Evolutionary conservation across 2,888 invertebrate genomes (phyloP).

Genomic region (Octonoba sinensis): DNA sequence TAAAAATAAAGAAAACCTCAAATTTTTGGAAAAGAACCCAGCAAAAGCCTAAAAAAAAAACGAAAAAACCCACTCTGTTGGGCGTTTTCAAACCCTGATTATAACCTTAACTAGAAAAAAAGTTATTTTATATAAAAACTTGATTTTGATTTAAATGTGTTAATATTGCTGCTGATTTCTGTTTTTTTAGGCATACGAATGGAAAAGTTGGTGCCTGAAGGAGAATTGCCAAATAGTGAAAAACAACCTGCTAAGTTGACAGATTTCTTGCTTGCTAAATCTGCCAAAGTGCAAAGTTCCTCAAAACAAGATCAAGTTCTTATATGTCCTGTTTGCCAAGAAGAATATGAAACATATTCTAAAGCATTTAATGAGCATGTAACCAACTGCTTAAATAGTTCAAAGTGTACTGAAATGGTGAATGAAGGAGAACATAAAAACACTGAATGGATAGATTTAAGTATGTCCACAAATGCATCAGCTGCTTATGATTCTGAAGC

Average conservation of each 20-base stretch:
- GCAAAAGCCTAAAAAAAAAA: no score
- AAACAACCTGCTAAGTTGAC: conserved; percentile 38
- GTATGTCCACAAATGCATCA: not conserved
- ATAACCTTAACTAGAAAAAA: no score
- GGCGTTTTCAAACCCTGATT: no score
- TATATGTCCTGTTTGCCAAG: not conserved
- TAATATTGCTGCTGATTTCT: no score
- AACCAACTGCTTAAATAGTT: not conserved
- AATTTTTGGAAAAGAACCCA: no score
- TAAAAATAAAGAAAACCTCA: no score
- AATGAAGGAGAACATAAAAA: not conserved
- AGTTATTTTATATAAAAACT: no score
- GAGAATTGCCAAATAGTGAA: conserved; percentile 20
- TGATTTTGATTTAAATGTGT: no score
- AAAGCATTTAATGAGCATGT: conserved; percentile 12
- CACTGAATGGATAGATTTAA: not conserved
- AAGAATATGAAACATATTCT: not conserved
- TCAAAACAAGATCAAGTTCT: not conserved
- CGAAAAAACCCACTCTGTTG: no score
- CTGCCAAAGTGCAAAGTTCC: not conserved
- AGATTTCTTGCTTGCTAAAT: conserved; percentile 21
- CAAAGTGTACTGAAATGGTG: not conserved
- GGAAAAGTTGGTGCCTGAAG: conserved; percentile 39
- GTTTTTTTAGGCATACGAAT: conserved; percentile 45
- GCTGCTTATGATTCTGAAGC: not conserved